phyloP scores from a whole-genome alignment of 2,113 vertebrate species.

The Pyrgilauda ruficollis region DNA sequence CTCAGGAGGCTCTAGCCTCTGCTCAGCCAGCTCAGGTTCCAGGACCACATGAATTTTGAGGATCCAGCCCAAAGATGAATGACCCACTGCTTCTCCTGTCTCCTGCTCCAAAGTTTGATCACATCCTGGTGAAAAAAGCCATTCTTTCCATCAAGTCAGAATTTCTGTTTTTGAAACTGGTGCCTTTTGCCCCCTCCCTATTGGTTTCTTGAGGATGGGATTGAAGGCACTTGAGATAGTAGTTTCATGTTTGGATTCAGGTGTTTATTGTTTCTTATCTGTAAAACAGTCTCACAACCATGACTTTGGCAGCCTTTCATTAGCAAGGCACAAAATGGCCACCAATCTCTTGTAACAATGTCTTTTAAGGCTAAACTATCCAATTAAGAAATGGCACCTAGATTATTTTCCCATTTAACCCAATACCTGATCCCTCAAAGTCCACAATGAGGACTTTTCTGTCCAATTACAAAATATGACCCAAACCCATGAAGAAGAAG shows the following conservation, averaged over 20 bases:
- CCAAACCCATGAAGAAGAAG: no score
- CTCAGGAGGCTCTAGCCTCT: not conserved
- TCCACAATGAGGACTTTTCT: no score
- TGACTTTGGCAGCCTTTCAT: not conserved
- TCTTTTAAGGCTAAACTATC: not conserved
- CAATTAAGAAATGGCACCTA: no score
- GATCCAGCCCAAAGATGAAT: not conserved
- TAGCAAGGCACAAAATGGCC: not conserved
- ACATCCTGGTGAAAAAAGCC: not conserved
- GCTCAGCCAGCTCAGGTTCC: not conserved
- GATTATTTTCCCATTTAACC: no score
- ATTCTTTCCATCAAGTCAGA: not conserved
- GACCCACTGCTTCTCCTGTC: not conserved
- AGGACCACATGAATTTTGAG: not conserved
- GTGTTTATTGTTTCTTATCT: not conserved
- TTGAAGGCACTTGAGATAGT: not conserved
- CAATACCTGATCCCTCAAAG: no score
- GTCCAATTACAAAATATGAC: no score
- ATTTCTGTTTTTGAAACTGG: not conserved
- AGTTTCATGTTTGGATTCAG: not conserved
- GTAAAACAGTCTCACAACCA: not conserved
- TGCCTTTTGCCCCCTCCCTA: not conserved
- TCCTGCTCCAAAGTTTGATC: not conserved
- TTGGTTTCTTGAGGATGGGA: no score
- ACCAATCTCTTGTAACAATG: not conserved